A percentile compares a stretch with the other conserved stretches of the same genome.
Conservation (phyloP, 2,888 invertebrate species). For the Temnothorax unifasciatus region DNA sequence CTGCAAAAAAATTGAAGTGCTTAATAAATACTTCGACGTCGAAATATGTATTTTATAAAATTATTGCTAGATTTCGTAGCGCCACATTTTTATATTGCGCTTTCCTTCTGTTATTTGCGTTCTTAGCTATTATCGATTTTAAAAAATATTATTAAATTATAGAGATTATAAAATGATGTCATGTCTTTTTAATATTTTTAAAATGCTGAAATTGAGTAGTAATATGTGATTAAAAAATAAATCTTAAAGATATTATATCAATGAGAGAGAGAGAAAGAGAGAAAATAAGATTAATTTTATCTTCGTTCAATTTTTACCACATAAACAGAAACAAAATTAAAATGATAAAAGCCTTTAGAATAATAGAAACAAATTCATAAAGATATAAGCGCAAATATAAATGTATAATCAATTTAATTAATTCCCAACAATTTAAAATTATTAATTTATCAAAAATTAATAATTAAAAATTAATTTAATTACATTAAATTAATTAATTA, state of each 20-base stretch:
- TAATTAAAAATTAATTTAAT: not conserved
- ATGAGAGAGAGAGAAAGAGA: not conserved
- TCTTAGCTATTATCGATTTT: not conserved
- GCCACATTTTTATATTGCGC: not conserved
- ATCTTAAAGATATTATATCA: not conserved
- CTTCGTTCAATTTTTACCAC: not conserved
- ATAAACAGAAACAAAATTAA: not conserved
- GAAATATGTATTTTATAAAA: not conserved
- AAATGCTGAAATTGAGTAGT: not conserved
- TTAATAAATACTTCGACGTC: not conserved
- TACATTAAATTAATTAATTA: not conserved
- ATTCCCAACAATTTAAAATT: not conserved
- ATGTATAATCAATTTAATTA: not conserved
- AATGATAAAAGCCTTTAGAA: not conserved
- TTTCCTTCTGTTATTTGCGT: not conserved
- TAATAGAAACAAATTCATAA: not conserved
- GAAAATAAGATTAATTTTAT: not conserved
- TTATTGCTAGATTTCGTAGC: not conserved
- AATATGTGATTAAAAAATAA: not conserved
- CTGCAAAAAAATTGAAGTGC: not conserved
- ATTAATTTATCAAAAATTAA: constrained; percentile 2
- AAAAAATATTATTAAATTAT: not conserved
- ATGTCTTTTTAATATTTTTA: not conserved
- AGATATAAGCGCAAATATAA: not conserved
- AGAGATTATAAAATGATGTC: not conserved